These are phyloP conservation scores for Columbina picui DNA, from an alignment of 2,113 vertebrate species.

Conservation along the genomic window DNA sequence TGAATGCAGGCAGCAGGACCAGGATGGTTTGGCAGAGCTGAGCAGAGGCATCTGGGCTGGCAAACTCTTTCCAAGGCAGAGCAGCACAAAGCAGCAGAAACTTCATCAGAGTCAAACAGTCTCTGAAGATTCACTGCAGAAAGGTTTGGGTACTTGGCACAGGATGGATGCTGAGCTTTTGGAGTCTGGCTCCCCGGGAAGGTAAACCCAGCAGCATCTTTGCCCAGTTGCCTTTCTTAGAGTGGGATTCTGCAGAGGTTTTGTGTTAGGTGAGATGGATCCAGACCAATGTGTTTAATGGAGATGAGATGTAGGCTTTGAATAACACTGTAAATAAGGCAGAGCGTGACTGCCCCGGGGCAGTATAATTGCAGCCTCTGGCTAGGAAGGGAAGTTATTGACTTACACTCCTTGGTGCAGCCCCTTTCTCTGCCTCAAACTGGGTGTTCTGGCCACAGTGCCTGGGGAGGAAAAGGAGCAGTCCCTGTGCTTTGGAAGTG, in stretches of 20 bases:
- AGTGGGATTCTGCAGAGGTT: not conserved
- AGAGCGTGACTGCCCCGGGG: not conserved
- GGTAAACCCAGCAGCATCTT: not conserved
- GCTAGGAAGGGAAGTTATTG: not conserved
- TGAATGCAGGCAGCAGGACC: rapidly evolving
- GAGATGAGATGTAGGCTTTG: not conserved
- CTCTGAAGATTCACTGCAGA: not conserved
- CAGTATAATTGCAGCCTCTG: not conserved
- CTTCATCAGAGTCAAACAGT: not conserved
- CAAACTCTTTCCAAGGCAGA: not conserved
- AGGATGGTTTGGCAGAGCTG: not conserved
- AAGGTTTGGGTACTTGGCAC: not conserved
- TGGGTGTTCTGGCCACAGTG: not conserved
- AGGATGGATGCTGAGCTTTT: not conserved
- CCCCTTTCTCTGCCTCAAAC: not conserved
- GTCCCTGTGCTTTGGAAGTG: not conserved
- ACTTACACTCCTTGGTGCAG: not conserved
- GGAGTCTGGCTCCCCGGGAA: not conserved
- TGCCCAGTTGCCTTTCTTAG: not conserved
- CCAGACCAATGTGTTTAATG: not conserved
- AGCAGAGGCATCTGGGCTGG: not conserved
- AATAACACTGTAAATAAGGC: not conserved
- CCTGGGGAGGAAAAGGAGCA: not conserved
- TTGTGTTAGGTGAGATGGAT: not conserved
- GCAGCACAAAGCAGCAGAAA: not conserved